A percentile compares a stretch with the other conserved stretches of the same genome.
Evolutionary conservation across 2,888 invertebrate genomes (phyloP).

Genomic region (Cephus sareptanus): DNA sequence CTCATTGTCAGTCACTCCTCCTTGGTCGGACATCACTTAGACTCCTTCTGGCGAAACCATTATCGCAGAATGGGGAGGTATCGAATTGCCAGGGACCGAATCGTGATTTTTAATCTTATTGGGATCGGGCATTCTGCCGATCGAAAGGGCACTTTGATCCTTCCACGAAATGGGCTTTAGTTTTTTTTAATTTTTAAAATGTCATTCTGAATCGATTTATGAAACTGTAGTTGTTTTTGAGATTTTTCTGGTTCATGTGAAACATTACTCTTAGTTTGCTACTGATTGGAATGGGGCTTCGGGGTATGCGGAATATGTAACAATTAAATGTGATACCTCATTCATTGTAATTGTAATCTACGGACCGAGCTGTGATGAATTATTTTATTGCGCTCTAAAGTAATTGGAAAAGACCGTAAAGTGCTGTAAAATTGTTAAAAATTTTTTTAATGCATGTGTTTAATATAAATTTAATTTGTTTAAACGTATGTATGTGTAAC

Average conservation of each 20-base stretch:
- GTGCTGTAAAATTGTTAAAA: not conserved
- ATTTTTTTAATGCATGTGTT: not conserved
- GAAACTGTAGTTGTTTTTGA: not conserved
- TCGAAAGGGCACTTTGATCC: not conserved
- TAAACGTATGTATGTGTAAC: not conserved
- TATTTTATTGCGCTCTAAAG: not conserved
- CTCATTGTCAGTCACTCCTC: conserved; percentile 7
- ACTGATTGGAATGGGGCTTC: conserved; percentile 19
- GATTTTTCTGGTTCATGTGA: not conserved
- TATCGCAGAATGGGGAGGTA: not conserved
- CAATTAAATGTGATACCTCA: conserved; percentile 32
- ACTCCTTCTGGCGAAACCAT: conserved; percentile 1
- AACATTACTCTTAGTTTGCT: not conserved
- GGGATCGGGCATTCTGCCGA: not conserved
- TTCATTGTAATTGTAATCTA: conserved; percentile 30
- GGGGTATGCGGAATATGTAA: conserved; percentile 26
- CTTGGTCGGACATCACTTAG: conserved; percentile 4
- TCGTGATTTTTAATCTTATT: not conserved
- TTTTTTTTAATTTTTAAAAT: not conserved
- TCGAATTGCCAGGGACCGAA: not conserved
- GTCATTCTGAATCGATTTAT: not conserved
- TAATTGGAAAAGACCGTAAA: not conserved
- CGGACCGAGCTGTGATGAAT: not conserved
- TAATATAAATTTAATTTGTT: not conserved
- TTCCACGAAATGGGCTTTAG: not conserved